Evolutionary conservation across 2,797 vertebrate species (phyloP).

Genomic region (Peromyscus melanophrys): DNA sequence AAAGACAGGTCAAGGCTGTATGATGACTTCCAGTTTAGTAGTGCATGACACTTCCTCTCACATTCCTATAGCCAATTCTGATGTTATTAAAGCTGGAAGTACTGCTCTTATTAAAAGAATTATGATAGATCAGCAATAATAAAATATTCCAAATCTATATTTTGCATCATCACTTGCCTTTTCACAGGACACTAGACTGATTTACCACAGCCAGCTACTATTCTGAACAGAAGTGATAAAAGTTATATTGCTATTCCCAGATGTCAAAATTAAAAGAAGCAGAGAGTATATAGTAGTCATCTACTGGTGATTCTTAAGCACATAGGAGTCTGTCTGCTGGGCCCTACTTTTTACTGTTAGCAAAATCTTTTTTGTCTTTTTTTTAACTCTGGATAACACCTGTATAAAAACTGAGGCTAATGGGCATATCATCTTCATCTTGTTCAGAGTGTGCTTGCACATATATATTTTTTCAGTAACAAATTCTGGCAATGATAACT

Average conservation of each 20-base stretch:
- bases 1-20: not conserved
- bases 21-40: not conserved
- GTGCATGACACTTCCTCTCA: not conserved
- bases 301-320: not conserved
- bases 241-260: not conserved
- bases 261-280: constrained; percentile 8
- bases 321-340: not conserved
- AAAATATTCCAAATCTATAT: not conserved
- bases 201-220: not conserved
- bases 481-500: not conserved
- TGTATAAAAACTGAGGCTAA: not conserved
- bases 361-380: constrained; percentile 46
- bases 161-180: not conserved
- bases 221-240: not conserved
- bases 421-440: not conserved
- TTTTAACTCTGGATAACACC: constrained; percentile 19
- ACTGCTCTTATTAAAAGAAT: too few relatives aligned
- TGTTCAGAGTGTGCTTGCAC: constrained; percentile 27
- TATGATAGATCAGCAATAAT: not conserved
- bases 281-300: not conserved
- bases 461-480: constrained; percentile 13
- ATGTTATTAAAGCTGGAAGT: not conserved
- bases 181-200: not conserved
- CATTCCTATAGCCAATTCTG: not conserved
- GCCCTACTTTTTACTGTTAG: constrained; percentile 17